A percentile compares a stretch with the other conserved stretches of the same genome.
phyloP scores from a whole-genome alignment of 2,113 vertebrate species.

The Willisornis vidua region DNA sequence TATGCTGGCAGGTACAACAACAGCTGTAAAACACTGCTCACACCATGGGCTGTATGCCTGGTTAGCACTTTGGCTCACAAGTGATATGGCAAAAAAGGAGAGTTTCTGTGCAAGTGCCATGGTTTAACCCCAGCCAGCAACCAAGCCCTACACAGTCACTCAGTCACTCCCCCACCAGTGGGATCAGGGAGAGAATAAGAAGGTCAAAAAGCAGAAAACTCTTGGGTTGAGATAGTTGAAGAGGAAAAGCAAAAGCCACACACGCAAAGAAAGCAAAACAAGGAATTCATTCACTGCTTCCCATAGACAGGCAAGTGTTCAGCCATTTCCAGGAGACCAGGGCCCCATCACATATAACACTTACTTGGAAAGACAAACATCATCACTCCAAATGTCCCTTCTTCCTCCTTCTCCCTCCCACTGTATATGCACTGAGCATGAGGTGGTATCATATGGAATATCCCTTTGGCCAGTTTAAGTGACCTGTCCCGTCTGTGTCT shows the following conservation, averaged over 20 bases:
- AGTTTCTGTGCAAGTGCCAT: background rate
- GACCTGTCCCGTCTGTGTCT: background rate
- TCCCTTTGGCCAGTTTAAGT: background rate
- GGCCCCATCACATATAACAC: background rate
- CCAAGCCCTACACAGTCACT: background rate
- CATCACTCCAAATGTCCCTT: background rate
- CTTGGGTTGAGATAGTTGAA: background rate
- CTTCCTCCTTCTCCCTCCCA: background rate
- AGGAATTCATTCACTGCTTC: background rate
- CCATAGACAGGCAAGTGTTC: background rate
- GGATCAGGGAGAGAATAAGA: background rate
- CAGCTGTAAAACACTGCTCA: background rate
- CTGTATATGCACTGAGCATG: background rate
- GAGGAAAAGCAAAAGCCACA: background rate
- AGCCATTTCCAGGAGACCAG: background rate
- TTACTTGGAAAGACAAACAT: accelerated
- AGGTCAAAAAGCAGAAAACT: background rate
- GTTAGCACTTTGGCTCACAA: background rate
- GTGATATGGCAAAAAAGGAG: background rate
- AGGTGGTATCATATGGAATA: background rate
- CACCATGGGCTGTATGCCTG: background rate
- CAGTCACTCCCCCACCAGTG: background rate
- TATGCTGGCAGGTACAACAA: background rate
- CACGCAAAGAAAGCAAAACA: background rate
- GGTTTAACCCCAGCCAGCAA: background rate